Evolutionary conservation across 2,888 invertebrate species (phyloP), one percentile per base, ranked within the genome.

Genomic region (Sarcophaga rosellei): DNA sequence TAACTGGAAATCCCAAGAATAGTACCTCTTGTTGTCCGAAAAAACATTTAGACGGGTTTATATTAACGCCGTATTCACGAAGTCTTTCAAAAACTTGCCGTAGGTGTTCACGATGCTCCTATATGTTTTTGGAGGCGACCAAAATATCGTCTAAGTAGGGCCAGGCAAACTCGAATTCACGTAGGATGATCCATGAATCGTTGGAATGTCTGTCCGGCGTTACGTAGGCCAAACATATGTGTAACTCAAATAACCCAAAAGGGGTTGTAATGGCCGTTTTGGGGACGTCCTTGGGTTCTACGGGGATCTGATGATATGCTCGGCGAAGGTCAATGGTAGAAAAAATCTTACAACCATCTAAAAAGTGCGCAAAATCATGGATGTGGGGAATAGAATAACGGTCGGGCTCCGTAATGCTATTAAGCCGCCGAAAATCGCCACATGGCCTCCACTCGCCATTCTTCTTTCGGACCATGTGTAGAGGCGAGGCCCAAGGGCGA

Each of bases 401-500:
- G 12, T 85, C 82, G 0, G 85, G 81, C 73, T 78, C 47, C 0
- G 82, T 84, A 11, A 66, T 53, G 12, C 53, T 53, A 12, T 86
- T 87, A 2, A 83, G 70, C 5, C 35, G 5, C 8, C 79, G 35
- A 53, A 47, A 84, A 68, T 87, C 75, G 1, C 83, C 77, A 35
- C 69, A 74, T 4, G 75, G 81, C 21, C 68, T 70, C 45, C 74
- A 78, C 61, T 73, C 68, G 44, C 79, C 84, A 21, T 73, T 75
- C 21, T 23, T 84, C 15, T 86, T 91, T 88, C 17, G 81, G 6
- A 89, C 90, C 85, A 92, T 69, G 72, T 91, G 90, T 0, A 93
- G 87, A 15, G 89, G 87, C 5, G 75, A 75, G 17, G 88, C 82
- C 87, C 87, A 93, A 0, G 92, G 93, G 92, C 0, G 92, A 62